Conservation (phyloP, 1,140 invertebrate species). For the Lepidurus couesii region DNA sequence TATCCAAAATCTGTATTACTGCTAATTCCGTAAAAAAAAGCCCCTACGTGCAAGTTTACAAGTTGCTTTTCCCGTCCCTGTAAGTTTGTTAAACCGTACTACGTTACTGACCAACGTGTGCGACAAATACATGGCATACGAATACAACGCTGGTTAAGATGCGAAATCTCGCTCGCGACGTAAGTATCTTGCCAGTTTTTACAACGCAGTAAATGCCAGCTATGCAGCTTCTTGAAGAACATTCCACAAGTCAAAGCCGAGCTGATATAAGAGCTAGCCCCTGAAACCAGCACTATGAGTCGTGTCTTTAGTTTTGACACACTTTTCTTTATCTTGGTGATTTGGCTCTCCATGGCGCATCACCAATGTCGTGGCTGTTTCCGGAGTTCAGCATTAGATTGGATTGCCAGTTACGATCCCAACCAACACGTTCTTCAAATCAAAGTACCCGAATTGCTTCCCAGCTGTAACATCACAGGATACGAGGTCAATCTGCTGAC, state of each 20-base stretch:
- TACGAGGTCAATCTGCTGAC: neutral
- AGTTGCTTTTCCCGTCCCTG: neutral
- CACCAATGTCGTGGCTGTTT: neutral
- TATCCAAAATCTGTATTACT: neutral
- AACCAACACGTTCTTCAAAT: slow-evolving; percentile 6
- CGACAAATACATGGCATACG: too few species aligned
- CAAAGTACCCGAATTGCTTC: slow-evolving; percentile 1
- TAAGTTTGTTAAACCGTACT: too few species aligned
- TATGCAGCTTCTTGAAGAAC: too few species aligned
- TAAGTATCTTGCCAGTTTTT: too few species aligned
- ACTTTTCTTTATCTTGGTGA: neutral
- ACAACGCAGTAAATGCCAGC: too few species aligned
- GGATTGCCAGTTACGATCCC: neutral
- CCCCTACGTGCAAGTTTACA: neutral
- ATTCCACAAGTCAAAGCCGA: too few species aligned
- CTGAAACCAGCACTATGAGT: neutral
- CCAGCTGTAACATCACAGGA: neutral
- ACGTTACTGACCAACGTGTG: too few species aligned
- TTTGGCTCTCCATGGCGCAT: neutral
- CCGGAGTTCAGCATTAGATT: neutral
- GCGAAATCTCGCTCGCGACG: too few species aligned
- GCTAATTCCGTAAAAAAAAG: neutral
- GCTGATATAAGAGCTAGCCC: too few species aligned
- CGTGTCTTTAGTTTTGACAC: neutral
- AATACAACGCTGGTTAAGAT: too few species aligned